phyloP scores from a whole-genome alignment of 2,113 vertebrate species.

The Xenus cinereus region DNA sequence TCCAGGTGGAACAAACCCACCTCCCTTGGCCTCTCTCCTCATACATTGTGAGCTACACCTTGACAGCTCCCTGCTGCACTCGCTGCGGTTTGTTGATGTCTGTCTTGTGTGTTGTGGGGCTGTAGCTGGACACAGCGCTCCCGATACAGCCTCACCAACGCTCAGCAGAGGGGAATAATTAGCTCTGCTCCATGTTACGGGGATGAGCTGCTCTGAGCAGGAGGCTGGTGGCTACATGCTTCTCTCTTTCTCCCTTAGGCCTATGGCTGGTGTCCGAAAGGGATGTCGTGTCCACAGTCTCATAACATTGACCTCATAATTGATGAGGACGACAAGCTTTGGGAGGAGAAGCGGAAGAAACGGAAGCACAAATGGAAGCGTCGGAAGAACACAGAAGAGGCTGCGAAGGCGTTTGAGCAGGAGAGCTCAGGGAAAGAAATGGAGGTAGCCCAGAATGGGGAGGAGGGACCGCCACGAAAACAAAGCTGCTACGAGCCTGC shows the following conservation, averaged over 20 bases:
- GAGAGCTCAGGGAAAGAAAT: not conserved
- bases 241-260: slow-evolving; percentile 72
- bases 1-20: not conserved
- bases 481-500: slow-evolving; percentile 50
- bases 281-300: slow-evolving; percentile 85
- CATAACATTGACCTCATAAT: slow-evolving; percentile 95
- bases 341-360: slow-evolving; percentile 76
- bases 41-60: fast-evolving
- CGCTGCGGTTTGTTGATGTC: not conserved
- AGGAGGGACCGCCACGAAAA: slow-evolving; percentile 67
- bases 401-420: not conserved
- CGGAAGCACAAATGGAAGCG: slow-evolving; percentile 80
- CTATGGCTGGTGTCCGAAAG: slow-evolving; percentile 93
- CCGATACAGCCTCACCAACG: not conserved
- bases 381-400: slow-evolving; percentile 70
- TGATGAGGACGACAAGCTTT: slow-evolving; percentile 84
- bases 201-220: not conserved
- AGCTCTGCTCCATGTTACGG: fast-evolving
- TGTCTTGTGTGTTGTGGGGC: not conserved
- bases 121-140: not conserved
- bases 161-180: not conserved
- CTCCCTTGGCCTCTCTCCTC: not conserved
- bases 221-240: not conserved
- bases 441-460: slow-evolving; percentile 21
- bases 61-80: not conserved